Evolutionary conservation across 2,113 vertebrate genomes (phyloP).

Genomic region (Dendropsophus ebraccatus): DNA sequence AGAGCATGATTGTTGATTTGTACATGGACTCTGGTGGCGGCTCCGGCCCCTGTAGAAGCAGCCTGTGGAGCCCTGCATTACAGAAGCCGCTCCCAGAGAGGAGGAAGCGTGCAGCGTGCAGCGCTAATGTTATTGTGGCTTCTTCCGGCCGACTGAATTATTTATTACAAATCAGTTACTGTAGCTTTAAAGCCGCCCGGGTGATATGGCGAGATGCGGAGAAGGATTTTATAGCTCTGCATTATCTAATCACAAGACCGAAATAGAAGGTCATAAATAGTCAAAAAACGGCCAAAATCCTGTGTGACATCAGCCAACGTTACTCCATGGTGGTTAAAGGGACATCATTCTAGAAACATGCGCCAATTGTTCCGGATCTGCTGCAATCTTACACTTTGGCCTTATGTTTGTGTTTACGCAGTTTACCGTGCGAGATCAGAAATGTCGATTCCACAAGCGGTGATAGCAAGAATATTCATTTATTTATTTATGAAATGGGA

Average conservation of each 20-base stretch:
- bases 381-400: too few relatives aligned
- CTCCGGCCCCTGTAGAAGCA: too few relatives aligned
- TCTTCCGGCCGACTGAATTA: conserved; percentile 27
- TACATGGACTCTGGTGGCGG: too few relatives aligned
- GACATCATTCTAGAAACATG: background rate
- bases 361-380: too few relatives aligned
- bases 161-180: background rate
- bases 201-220: background rate
- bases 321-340: background rate
- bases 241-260: conserved; percentile 17
- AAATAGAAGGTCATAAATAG: conserved; percentile 25
- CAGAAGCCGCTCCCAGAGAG: background rate
- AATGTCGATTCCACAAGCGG: too few relatives aligned
- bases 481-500: too few relatives aligned
- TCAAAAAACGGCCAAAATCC: background rate
- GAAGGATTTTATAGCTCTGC: background rate
- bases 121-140: conserved; percentile 25
- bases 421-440: too few relatives aligned
- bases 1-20: too few relatives aligned
- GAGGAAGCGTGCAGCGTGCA: conserved; percentile 7
- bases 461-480: too few relatives aligned
- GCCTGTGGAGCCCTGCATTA: background rate
- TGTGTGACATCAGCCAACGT: background rate
- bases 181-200: conserved; percentile 12
- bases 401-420: too few relatives aligned